Evolutionary conservation across 1,140 invertebrate species (phyloP).

Genomic region (Ceratina japonica): DNA sequence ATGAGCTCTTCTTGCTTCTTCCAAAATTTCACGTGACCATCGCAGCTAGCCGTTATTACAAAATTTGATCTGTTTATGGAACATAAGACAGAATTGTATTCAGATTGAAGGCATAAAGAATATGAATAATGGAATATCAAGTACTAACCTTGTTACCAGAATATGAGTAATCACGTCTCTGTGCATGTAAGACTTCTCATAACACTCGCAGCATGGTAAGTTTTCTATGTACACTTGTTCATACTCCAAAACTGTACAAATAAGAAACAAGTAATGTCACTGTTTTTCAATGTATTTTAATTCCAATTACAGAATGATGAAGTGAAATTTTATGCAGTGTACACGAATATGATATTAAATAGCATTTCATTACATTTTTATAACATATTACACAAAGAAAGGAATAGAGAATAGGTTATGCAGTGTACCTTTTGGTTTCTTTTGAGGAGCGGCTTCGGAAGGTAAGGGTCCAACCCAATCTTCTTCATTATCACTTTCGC

Average conservation of each 20-base stretch:
- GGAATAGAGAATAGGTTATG: background rate
- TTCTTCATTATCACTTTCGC: constrained; percentile 76
- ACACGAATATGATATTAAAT: background rate
- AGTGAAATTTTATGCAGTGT: background rate
- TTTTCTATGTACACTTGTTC: constrained; percentile 95
- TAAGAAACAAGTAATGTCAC: background rate
- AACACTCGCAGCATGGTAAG: constrained; percentile 94
- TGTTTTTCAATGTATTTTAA: background rate
- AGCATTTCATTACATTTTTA: constrained; percentile 24
- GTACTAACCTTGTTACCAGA: constrained; percentile 89
- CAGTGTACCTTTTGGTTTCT: constrained; percentile 83
- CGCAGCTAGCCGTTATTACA: constrained; percentile 95
- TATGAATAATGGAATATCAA: background rate
- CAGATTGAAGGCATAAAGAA: background rate
- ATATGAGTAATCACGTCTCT: constrained; percentile 96
- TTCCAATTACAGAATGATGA: background rate
- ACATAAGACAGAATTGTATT: constrained; percentile 12
- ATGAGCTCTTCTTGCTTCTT: constrained; percentile 96
- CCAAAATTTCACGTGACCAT: constrained; percentile 99
- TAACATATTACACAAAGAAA: background rate
- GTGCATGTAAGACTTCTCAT: constrained; percentile 99
- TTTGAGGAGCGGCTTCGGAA: constrained; percentile 80
- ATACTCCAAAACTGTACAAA: constrained; percentile 86
- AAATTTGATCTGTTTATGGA: constrained; percentile 90
- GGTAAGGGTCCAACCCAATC: constrained; percentile 84